Base-by-base conservation (phyloP, 2,113 vertebrate genomes). In the Coregonus clupeaformis region DNA sequence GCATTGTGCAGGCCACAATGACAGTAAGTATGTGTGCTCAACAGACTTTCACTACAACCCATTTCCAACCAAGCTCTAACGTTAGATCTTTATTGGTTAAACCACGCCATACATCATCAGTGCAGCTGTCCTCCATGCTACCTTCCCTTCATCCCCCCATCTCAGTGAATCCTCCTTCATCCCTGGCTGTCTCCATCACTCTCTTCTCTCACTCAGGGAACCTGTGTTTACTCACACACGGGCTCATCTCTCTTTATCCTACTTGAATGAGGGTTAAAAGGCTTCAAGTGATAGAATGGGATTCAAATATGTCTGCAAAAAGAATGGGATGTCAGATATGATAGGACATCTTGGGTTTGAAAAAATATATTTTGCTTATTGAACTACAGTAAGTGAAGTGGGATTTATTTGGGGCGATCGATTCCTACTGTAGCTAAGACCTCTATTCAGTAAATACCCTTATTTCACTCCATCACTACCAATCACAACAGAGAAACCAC, bases 1-100 rank as follows among this genome's bases (percentile, higher is more conserved):
- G 66, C 13, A 22, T 76, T n/a, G 57, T 62, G 63, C 13, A 22
- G 72, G 60, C 49, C 24, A 42, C 69, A 75, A n/a, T 84, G 80
- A 81, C 84, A 75, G 68, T 85, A 84, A 86, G 79, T 84, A 79
- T 86, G 78, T 12, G 57, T 27, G 74, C 60, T 66, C 68, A 47
- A 78, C 55, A 76, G 78, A 74, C 65, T 80, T 84, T 77, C 76
- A 55, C 52, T 85, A 77, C 25, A 76, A 77, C 62, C 73, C 63
- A 72, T 74, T 80, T 82, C 79, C 77, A 69, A 68, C 74, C 71
- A 45, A 74, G 55, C 52, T 68, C 69, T 71, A 49, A 36, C 9
- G 36, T 36, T 36, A 68, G 42, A 66, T 77, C 81, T 60, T 62
- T 32, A 71, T 64, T 60, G 63, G 89, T 79, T 85, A 75, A 86